A percentile compares a stretch with the other conserved stretches of the same genome.
Evolutionary conservation across 2,888 invertebrate species (phyloP).

Genomic region (Ophion slaviceki): DNA sequence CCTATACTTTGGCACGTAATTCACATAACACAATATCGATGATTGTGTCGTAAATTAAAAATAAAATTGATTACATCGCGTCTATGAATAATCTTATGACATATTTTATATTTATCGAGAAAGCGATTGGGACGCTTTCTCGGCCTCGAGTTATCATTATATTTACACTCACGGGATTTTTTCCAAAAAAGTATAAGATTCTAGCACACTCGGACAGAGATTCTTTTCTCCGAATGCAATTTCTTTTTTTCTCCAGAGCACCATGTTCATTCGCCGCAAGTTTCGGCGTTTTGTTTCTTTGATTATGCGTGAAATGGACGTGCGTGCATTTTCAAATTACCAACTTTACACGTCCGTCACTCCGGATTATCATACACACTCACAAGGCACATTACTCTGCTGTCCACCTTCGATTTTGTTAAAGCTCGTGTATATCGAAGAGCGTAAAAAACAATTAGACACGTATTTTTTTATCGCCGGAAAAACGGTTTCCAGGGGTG

Average conservation of each 20-base stretch:
- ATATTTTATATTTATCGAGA: constrained; percentile 26
- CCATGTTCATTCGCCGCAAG: not conserved
- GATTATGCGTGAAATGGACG: not conserved
- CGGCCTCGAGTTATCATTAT: constrained; percentile 31
- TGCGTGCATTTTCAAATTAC: not conserved
- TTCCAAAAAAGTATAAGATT: constrained; percentile 25
- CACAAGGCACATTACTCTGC: not conserved
- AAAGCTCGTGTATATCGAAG: not conserved
- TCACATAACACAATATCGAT: constrained; percentile 78
- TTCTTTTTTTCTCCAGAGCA: not conserved
- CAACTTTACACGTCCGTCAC: too few relatives aligned
- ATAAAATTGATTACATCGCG: constrained; percentile 62
- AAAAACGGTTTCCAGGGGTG: too few relatives aligned
- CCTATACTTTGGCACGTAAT: constrained; percentile 82
- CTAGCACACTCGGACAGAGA: constrained; percentile 1
- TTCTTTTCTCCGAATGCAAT: constrained; percentile 6
- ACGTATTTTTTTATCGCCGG: too few relatives aligned
- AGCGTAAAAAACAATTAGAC: too few relatives aligned
- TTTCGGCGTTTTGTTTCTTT: constrained; percentile 1
- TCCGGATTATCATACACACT: not conserved
- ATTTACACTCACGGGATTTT: constrained; percentile 54
- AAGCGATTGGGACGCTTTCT: constrained; percentile 22
- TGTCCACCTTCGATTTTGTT: not conserved
- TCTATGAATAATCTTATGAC: constrained; percentile 50
- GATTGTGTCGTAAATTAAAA: constrained; percentile 71